Base-by-base conservation (phyloP, 2,113 vertebrate species). In the Eptesicus fuscus region DNA sequence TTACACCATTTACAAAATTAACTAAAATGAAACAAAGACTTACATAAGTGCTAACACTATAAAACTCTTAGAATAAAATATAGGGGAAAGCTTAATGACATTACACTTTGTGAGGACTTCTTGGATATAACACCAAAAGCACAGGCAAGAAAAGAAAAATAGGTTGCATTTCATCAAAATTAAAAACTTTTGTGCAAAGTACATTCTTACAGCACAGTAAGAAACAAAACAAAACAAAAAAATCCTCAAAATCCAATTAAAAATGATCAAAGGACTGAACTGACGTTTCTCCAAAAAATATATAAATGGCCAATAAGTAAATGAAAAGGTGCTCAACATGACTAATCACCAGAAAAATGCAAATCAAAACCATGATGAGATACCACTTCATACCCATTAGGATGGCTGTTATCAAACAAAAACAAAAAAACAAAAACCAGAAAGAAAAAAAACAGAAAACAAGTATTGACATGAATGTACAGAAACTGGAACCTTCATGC, bases 201-300 rank as follows among this genome's bases (percentile, higher is more conserved):
- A 65, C 22, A 73, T 20, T 56, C 20, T 56, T 20, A 56, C 53
- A 89, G 78, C 0, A 63, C 17, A 73, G 23, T 40, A 35, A 73
- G 59, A 61, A 79, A 70, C 13, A 49, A 22, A 22, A 61, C 87
- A 69, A 30, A 40, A 80, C 51, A 49, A 9, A 40, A 59, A 25
- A 23, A 59, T 18, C 2, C 53, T 56, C 53, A 59, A 28, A 28
- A 61, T 22, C 1, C 7, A 42, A 71, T 79, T 79, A 56, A 30
- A 71, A 53, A 91, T 69, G 4, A 37, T 37, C 7, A 79, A 63
- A 76, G 14, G 18, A 80, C 1, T 63, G 30, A 84, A 84, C 0
- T 91, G n/a, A 80, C 18, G 77, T 63, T 91, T 91, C 78, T 82
- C 44, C 44, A 82, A 90, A 80, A 65, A 47, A 92, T 25, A 84